Evolutionary conservation across 1,140 invertebrate genomes (phyloP).

Genomic region (Aphis craccivora): DNA sequence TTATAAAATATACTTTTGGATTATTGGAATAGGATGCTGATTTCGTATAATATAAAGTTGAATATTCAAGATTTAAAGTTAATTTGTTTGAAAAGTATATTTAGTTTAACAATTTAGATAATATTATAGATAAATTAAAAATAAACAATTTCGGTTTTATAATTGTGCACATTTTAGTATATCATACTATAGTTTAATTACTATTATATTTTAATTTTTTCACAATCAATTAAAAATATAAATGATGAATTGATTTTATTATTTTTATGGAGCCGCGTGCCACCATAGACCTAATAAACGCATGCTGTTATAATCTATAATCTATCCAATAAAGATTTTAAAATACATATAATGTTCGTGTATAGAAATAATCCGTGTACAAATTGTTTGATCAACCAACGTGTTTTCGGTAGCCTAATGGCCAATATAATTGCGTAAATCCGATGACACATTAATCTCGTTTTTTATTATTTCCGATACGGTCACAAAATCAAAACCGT

Average conservation of each 20-base stretch:
- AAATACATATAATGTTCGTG: not conserved
- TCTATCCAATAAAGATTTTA: not conserved
- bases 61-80: not conserved
- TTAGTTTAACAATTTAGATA: not conserved
- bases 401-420: not conserved
- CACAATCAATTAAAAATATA: not conserved
- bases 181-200: not conserved
- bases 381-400: not conserved
- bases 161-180: not conserved
- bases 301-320: not conserved
- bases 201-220: not conserved
- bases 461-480: constrained; percentile 43
- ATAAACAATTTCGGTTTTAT: not conserved
- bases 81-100: not conserved
- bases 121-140: not conserved
- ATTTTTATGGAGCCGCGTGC: not conserved
- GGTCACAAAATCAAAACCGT: constrained; percentile 26
- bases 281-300: not conserved
- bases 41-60: not conserved
- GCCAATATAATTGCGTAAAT: constrained; percentile 29
- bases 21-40: not conserved
- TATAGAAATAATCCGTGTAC: not conserved
- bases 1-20: not conserved
- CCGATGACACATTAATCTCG: constrained; percentile 49
- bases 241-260: not conserved